Conservation (phyloP, 2,888 invertebrate species). For the Sthenelais limicola region DNA sequence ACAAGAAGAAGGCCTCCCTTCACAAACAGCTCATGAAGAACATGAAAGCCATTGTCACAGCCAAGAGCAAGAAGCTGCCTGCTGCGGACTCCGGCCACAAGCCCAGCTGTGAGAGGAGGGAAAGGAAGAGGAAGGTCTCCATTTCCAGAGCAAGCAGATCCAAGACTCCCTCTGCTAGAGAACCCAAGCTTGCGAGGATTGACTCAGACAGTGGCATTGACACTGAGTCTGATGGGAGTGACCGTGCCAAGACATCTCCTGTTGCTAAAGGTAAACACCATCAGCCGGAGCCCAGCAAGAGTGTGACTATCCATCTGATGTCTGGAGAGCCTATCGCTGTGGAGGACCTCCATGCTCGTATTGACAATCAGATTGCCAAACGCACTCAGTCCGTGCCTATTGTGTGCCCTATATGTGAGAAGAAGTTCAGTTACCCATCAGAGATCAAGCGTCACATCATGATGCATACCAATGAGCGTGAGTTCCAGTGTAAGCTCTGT, state of each 20-base stretch:
- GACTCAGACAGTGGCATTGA: constrained; percentile 18
- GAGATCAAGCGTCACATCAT: constrained; percentile 17
- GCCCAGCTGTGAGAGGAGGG: no score
- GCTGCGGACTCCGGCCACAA: no score
- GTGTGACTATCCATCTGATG: neutral
- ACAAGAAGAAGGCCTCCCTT: no score
- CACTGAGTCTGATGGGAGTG: constrained; percentile 19
- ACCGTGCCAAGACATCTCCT: neutral
- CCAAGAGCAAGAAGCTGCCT: no score
- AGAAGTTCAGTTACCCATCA: constrained; percentile 10
- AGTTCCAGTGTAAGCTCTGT: constrained; percentile 17
- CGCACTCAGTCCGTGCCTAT: neutral
- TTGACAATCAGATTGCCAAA: neutral
- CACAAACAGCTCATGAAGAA: no score
- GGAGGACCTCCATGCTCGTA: neutral
- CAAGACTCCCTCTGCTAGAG: no score
- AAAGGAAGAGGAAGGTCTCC: no score
- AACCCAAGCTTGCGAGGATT: no score
- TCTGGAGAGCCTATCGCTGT: neutral
- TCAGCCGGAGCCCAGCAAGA: neutral
- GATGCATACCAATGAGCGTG: constrained; percentile 26
- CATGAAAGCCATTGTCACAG: no score
- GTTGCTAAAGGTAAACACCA: neutral
- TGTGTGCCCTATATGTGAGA: constrained; percentile 22
- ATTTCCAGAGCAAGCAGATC: no score